Conservation (phyloP, 2,113 vertebrate genomes). For the Corythornis cristatus region DNA sequence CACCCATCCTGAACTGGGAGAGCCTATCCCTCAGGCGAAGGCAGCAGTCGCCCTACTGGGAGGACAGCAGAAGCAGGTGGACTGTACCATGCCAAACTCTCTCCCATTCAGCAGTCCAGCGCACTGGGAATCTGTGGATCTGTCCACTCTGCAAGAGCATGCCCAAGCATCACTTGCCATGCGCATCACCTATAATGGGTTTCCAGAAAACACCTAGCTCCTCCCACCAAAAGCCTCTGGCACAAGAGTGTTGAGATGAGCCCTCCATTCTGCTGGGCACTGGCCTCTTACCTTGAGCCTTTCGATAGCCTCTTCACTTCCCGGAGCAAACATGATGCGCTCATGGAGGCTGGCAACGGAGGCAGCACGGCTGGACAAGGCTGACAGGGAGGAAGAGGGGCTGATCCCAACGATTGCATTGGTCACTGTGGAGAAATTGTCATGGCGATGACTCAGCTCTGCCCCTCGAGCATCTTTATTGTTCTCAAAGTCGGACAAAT, state of each 20-base stretch:
- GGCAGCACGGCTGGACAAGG: conserved; percentile 91
- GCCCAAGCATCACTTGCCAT: fast-evolving
- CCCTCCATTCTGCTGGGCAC: fast-evolving
- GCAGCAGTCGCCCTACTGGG: fast-evolving
- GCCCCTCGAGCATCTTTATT: conserved; percentile 82
- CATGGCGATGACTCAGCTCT: conserved; percentile 84
- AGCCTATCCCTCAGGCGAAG: not conserved
- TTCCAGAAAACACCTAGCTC: not conserved
- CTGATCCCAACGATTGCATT: conserved; percentile 96
- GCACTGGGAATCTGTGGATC: not conserved
- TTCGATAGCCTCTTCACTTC: conserved; percentile 95
- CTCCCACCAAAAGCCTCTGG: not conserved
- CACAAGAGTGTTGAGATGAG: not conserved
- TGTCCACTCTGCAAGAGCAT: not conserved
- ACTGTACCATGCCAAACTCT: not conserved
- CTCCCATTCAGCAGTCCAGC: fast-evolving
- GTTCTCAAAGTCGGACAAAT: conserved; percentile 87
- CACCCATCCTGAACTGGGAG: not conserved
- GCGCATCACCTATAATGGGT: not conserved
- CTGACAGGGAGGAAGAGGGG: conserved; percentile 92
- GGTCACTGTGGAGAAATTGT: conserved; percentile 98
- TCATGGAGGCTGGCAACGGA: conserved; percentile 94
- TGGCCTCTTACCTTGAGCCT: conserved; percentile 87
- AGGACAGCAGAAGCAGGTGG: not conserved
- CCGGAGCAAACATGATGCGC: conserved; percentile 94